Base-by-base conservation (phyloP, 2,113 vertebrate genomes). In the Vanacampus margaritifer region DNA sequence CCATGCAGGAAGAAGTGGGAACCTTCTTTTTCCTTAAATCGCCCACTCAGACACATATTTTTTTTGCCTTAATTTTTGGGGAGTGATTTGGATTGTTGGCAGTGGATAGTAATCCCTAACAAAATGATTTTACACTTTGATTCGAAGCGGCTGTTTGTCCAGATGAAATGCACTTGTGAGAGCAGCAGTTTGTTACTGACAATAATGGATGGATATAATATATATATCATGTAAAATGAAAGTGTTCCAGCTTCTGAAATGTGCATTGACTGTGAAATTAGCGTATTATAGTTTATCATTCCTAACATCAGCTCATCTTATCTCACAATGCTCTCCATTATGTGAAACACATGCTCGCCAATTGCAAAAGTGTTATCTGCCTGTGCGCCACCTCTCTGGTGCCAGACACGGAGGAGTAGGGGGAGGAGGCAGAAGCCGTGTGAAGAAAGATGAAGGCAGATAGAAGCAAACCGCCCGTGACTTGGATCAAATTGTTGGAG, bases 391-490 rank as follows among this genome's bases (percentile, higher is more conserved):
- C 65, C 58, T 72, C 78, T 68, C 58, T 76, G 74, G 80, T 84
- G 88, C 74, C 82, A 90, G 84, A 84, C 86, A 68, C 61, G 69
- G 67, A 72, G 74, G 62, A 65, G 71, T 62, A 65, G 64, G 48
- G 59, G 69, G 63, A 65, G 21, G 60, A 4, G 28, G 70, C 71
- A 76, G 63, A 74, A 35, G n/a, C 35, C 9, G 36, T 39, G 35
- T 57, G 62, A 69, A 66, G 56, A 75, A 68, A 82, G 75, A 81
- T 68, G 72, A 77, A 76, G 70, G 68, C 51, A 32, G 43, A 46
- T 68, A 73, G 64, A 76, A 67, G 68, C 60, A 64, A 41, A 58
- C 35, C 13, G 57, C 68, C 32, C 66, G 43, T 62, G 66, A 68
- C 63, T 48, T 5, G 56, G 62, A 64, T 39, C 64, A 67, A 70